Evolutionary conservation across 53 echinoderm and acorn worm genomes (phyloP).

Genomic region (Luidia sarsii): DNA sequence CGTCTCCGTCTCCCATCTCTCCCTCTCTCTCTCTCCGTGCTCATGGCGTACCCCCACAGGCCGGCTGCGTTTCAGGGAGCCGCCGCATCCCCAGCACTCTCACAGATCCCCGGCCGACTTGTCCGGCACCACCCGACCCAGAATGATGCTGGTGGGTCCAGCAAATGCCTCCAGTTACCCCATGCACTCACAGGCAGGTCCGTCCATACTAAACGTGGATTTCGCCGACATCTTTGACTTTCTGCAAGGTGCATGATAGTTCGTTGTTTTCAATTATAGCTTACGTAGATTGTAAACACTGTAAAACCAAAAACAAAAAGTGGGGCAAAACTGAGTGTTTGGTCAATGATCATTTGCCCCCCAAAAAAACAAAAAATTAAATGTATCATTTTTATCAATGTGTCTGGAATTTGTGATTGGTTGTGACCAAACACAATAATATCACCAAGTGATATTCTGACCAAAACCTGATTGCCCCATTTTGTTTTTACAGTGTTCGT

Average conservation of each 20-base stretch:
- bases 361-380: too few relatives aligned
- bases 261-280: slow-evolving; percentile 55
- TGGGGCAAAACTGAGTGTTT: too few relatives aligned
- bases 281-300: slow-evolving; percentile 43
- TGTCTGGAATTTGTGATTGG: too few relatives aligned
- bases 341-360: too few relatives aligned
- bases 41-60: too few relatives aligned
- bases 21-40: background rate
- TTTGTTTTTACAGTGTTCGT: too few relatives aligned
- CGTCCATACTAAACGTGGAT: slow-evolving; percentile 70
- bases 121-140: slow-evolving; percentile 26
- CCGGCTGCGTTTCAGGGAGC: slow-evolving; percentile 27
- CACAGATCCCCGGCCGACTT: slow-evolving; percentile 8
- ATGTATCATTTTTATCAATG: too few relatives aligned
- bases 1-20: background rate
- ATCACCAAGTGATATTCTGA: too few relatives aligned
- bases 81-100: background rate
- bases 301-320: too few relatives aligned
- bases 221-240: slow-evolving; percentile 73
- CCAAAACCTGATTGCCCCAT: too few relatives aligned
- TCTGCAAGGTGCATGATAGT: slow-evolving; percentile 70
- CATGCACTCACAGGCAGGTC: slow-evolving; percentile 67
- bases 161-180: slow-evolving; percentile 51
- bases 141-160: slow-evolving; percentile 66
- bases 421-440: too few relatives aligned